Base-by-base conservation (phyloP, 2,113 vertebrate genomes). In the Egretta garzetta region DNA sequence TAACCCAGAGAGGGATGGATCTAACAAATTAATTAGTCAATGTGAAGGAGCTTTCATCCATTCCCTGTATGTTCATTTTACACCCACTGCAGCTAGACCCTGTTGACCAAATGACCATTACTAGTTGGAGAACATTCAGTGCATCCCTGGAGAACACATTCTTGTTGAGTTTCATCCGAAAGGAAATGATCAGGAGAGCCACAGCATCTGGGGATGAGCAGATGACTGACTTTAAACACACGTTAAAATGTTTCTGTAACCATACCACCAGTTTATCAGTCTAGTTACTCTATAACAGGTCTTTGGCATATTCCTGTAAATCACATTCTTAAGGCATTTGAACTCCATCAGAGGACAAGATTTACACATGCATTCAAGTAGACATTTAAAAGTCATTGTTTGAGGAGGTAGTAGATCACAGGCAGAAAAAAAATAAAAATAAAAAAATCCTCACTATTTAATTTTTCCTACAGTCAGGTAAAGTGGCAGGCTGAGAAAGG, bases 21-120 rank as follows among this genome's bases (percentile, higher is more conserved):
- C 21, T 45, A 66, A 14, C 1, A 0, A 67, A 59, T 27, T 3
- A 67, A 90, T 60, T 1, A 63, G n/a, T 23, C 0, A 0, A 17
- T 56, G 17, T 7, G 35, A 17, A 85, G 14, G 12, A 53, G 10
- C 8, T 71, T 37, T 22, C 17, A 17, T 50, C 16, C 8, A 52
- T 67, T 77, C 28, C 12, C 45, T 47, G 18, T 3, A 47, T 23
- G 19, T 30, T 74, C 35, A 43, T 71, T 93, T 71, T 14, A 12
- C 8, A 32, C 4, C 6, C 6, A 0, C 21, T 89, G 14, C 72
- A 73, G 16, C 49, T n/a, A 11, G 26, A n/a, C 2, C 3, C 4
- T 45, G 4, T 33, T 63, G 58, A 37, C 24, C 30, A 70, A 64
- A 52, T 23, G 14, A 35, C 14, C 13, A 18, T 67, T 80, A 26